phyloP scores from a whole-genome alignment of 2,797 vertebrate genomes.

The Lacerta viridis region DNA sequence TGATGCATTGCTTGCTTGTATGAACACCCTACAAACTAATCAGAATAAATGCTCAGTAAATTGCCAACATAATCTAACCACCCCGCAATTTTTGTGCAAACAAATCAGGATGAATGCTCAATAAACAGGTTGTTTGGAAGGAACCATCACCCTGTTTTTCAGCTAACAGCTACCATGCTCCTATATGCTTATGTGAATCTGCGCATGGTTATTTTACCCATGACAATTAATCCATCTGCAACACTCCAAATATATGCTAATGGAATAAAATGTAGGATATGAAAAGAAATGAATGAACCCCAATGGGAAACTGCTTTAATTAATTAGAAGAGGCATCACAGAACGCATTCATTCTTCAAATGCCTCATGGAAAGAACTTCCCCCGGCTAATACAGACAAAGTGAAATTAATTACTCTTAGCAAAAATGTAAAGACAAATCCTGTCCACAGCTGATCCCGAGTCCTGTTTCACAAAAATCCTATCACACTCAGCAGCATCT shows the following conservation, averaged over 20 bases:
- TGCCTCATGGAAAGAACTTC: conserved; percentile 23
- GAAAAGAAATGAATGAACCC: conserved; percentile 50
- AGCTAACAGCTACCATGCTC: not conserved
- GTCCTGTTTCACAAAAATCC: conserved; percentile 47
- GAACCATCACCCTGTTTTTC: not conserved
- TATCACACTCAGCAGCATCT: conserved; percentile 36
- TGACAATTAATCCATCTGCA: conserved; percentile 24
- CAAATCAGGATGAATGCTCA: too few relatives aligned
- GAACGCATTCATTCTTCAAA: conserved; percentile 43
- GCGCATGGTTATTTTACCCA: not conserved
- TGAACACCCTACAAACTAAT: too few relatives aligned
- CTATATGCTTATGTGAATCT: conserved; percentile 14
- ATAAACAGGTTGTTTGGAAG: too few relatives aligned
- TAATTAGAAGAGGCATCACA: conserved; percentile 13
- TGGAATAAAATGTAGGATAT: conserved; percentile 38
- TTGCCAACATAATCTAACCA: too few relatives aligned
- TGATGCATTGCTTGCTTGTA: too few relatives aligned
- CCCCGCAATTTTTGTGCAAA: too few relatives aligned
- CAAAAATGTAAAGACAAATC: conserved; percentile 40
- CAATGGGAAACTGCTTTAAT: conserved; percentile 18
- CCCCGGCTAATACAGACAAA: conserved; percentile 57
- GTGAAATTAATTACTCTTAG: conserved; percentile 45
- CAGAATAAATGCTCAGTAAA: too few relatives aligned
- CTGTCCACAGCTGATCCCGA: conserved; percentile 49
- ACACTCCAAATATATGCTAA: not conserved